Conservation (phyloP, 1,140 invertebrate species). For the Chrysopa pallens region DNA sequence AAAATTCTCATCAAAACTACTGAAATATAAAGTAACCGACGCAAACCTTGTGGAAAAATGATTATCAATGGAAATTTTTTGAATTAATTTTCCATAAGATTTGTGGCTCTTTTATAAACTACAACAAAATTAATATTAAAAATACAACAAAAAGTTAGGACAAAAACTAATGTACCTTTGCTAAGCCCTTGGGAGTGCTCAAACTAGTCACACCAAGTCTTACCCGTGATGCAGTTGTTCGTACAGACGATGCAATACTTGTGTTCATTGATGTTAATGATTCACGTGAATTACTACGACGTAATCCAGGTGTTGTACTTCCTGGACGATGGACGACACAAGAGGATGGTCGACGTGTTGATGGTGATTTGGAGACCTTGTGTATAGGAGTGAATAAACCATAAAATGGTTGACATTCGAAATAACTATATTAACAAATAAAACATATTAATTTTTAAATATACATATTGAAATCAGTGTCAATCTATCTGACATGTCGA, state of each 20-base stretch:
- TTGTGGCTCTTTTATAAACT: too few relatives aligned
- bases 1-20: too few relatives aligned
- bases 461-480: too few relatives aligned
- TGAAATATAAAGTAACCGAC: too few relatives aligned
- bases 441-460: too few relatives aligned
- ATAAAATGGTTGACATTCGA: constrained; percentile 74
- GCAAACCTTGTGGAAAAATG: too few relatives aligned
- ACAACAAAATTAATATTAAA: too few relatives aligned
- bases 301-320: constrained; percentile 31
- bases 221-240: constrained; percentile 27
- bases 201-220: constrained; percentile 55
- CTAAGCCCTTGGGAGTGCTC: constrained; percentile 31
- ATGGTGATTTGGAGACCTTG: constrained; percentile 70
- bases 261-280: constrained; percentile 62
- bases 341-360: constrained; percentile 42
- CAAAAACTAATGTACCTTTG: too few relatives aligned
- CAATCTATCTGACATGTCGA: too few relatives aligned
- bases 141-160: too few relatives aligned
- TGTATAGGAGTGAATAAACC: constrained; percentile 83
- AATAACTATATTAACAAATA: constrained; percentile 57
- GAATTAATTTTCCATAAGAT: too few relatives aligned
- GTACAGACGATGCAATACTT: constrained; percentile 39
- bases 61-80: too few relatives aligned
- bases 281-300: constrained; percentile 65
- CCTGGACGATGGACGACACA: constrained; percentile 40